Evolutionary conservation across 2,888 invertebrate genomes (phyloP).

Genomic region (Hipparchia semele): DNA sequence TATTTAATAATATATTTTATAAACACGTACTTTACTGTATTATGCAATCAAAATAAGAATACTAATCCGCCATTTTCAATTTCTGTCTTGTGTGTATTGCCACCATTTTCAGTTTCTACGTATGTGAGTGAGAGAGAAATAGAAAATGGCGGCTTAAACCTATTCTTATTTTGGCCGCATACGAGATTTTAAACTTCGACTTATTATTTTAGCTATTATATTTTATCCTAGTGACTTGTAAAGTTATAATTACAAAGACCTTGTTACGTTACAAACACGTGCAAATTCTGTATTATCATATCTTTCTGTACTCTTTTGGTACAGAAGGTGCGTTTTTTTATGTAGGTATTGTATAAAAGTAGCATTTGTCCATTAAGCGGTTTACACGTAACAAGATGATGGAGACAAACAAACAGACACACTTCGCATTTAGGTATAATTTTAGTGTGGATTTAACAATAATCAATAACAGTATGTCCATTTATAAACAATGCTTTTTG

Average conservation of each 20-base stretch:
- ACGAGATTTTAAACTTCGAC: conserved; percentile 32
- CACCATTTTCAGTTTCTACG: no score
- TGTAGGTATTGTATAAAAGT: no score
- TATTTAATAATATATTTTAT: background rate
- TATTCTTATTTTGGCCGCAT: no score
- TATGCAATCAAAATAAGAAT: no score
- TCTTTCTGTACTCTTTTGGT: no score
- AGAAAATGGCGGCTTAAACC: no score
- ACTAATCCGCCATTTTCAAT: no score
- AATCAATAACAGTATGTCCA: background rate
- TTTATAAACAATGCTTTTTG: background rate
- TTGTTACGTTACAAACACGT: conserved; percentile 6
- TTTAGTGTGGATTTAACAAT: background rate
- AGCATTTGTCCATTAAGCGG: no score
- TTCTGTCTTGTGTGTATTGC: no score
- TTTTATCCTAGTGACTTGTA: conserved; percentile 33
- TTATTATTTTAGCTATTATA: conserved; percentile 18
- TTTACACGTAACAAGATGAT: background rate
- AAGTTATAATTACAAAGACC: conserved; percentile 20
- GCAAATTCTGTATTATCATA: no score
- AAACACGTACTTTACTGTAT: background rate
- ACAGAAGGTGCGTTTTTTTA: no score
- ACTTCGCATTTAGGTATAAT: background rate
- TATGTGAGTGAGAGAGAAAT: no score
- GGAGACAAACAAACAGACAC: background rate